phyloP scores from a whole-genome alignment of 2,113 vertebrate species.

The Nipponia nippon region DNA sequence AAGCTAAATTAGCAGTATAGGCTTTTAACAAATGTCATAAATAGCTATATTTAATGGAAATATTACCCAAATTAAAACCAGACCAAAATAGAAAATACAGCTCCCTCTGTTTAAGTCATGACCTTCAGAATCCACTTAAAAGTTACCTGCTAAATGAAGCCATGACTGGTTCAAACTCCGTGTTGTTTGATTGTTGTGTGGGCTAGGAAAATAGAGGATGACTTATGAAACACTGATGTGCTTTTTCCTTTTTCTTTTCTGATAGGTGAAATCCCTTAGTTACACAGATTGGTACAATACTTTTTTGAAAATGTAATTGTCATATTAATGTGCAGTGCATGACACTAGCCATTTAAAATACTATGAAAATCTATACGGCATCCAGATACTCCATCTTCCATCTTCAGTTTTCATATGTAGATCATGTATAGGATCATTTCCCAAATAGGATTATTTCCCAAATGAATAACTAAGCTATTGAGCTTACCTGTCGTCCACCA shows the following conservation, averaged over 20 bases:
- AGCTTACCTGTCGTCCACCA: fast-evolving
- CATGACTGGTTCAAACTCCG: not conserved
- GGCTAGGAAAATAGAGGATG: not conserved
- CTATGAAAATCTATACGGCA: not conserved
- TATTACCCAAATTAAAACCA: conserved; percentile 76
- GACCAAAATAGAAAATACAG: conserved; percentile 77
- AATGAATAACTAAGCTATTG: not conserved
- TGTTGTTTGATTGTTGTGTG: not conserved
- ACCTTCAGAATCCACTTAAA: conserved; percentile 70
- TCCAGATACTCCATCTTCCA: not conserved
- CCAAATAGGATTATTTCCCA: not conserved
- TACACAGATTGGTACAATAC: not conserved
- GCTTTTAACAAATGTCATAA: conserved; percentile 83
- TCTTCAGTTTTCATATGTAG: not conserved
- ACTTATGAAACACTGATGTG: not conserved
- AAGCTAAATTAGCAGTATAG: conserved; percentile 76
- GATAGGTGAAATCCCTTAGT: not conserved
- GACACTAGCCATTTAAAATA: not conserved
- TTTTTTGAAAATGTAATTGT: not conserved
- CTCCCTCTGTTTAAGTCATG: conserved; percentile 56
- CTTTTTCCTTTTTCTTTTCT: not conserved
- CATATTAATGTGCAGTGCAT: not conserved
- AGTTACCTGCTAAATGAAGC: conserved; percentile 34
- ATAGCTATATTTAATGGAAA: conserved; percentile 76
- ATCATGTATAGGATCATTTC: not conserved